Evolutionary conservation across 2,888 invertebrate genomes (phyloP).

Genomic region (Kuschelorhynchus macadamiae): DNA sequence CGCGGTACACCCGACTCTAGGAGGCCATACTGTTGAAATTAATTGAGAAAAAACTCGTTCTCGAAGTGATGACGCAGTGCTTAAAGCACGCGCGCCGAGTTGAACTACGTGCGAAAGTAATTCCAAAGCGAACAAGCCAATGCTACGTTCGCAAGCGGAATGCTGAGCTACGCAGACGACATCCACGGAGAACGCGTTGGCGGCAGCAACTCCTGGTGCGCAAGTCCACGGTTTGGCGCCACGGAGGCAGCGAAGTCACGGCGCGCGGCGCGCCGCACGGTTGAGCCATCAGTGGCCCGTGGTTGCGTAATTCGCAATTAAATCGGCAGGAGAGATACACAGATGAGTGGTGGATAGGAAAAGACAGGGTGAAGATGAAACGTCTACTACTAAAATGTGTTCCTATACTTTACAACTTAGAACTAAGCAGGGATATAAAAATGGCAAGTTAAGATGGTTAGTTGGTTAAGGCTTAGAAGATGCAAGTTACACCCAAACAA

Average conservation of each 20-base stretch:
- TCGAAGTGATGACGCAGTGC: constrained; percentile 53
- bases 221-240: constrained; percentile 64
- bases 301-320: constrained; percentile 46
- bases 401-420: no score
- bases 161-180: constrained; percentile 31
- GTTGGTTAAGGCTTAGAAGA: no score
- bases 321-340: constrained; percentile 6
- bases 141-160: constrained; percentile 32
- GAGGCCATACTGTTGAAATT: constrained; percentile 32
- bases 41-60: constrained; percentile 37
- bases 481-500: no score
- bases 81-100: constrained; percentile 39
- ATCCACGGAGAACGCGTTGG: constrained; percentile 60
- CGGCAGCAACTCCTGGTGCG: constrained; percentile 63
- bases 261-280: constrained; percentile 4
- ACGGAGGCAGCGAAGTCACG: constrained; percentile 61
- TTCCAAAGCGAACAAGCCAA: constrained; percentile 9
- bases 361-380: no score
- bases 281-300: constrained; percentile 9
- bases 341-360: neutral
- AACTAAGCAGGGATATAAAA: no score
- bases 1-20: constrained; percentile 24
- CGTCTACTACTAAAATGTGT: no score
- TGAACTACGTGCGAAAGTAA: constrained; percentile 12
- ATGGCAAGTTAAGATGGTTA: no score